Evolutionary conservation across 2,113 vertebrate species (phyloP), one percentile per base, ranked within the genome.

Genomic region (Nesogale talazaci): DNA sequence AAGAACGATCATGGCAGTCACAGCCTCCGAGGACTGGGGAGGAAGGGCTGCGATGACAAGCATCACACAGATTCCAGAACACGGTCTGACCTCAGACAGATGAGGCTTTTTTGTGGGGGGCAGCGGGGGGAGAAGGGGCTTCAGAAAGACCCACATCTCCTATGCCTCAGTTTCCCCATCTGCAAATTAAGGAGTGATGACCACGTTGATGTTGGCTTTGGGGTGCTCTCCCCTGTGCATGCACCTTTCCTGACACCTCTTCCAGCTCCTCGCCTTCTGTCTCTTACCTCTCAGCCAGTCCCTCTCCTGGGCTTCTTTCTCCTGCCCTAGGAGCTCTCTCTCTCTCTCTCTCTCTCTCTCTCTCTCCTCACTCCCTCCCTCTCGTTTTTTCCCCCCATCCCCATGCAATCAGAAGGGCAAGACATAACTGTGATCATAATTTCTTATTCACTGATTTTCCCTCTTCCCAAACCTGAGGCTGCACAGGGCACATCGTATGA

Each of bases 71-170:
- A 46, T 46, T 12, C 46, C 46, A 52, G 46, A 52, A 52, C 46
- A 52, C n/a, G 19, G n/a, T 34, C 34, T n/a, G 40, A 38, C 12
- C 42, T 78, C 3, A 31, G 29, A 27, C 38, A 34, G 0, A 0
- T 34, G 22, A 90, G 20, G 23, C 14, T 52, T 9, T 52, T 52
- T 52, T 27, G 34, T n/a, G n/a, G n/a, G n/a, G n/a, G n/a, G n/a
- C n/a, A n/a, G n/a, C 1, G 1, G 40, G 12, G 23, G 46, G 2
- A 10, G 2, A 10, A 10, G 46, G 46, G 16, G 20, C 29, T 25
- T 76, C 11, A 14, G 59, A 8, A 81, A 76, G 31, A 59, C 2
- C 4, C 22, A 70, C 65, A 1, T 12, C 16, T 78, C 40, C 31
- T 23, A 31, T 86, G 34, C 36, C 20, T 76, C 34, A 23, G 12